Conservation (phyloP, 2,888 invertebrate genomes). For the Troilus luridus region DNA sequence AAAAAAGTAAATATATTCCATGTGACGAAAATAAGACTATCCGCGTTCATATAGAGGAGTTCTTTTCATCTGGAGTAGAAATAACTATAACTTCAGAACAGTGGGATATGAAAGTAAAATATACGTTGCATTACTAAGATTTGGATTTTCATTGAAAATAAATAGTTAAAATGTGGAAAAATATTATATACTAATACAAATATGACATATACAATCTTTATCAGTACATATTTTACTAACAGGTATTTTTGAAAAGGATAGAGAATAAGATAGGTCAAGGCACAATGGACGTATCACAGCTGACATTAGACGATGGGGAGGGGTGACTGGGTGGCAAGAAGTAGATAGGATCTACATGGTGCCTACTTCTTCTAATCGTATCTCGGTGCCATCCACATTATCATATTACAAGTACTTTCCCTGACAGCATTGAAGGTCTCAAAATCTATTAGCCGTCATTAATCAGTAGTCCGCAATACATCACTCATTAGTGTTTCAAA, state of each 20-base stretch:
- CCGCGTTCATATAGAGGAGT: no score
- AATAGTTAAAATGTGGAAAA: no score
- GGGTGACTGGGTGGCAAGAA: not conserved
- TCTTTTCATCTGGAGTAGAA: no score
- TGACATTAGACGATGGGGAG: not conserved
- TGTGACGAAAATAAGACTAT: no score
- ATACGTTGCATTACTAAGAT: no score
- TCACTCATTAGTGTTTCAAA: slow-evolving; percentile 4
- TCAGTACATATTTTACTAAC: not conserved
- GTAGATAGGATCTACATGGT: not conserved
- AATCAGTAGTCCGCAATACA: not conserved
- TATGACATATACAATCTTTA: no score
- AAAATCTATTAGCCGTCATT: not conserved
- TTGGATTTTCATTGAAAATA: no score
- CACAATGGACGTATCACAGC: not conserved
- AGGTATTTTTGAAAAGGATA: not conserved
- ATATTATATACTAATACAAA: not conserved
- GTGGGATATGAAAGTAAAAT: no score
- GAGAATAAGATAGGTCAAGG: not conserved
- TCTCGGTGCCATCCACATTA: not conserved
- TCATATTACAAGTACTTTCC: slow-evolving; percentile 33
- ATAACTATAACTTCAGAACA: no score
- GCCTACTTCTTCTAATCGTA: no score
- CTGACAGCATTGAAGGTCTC: not conserved
- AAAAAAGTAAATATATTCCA: no score